Evolutionary conservation across 2,888 invertebrate species (phyloP), one percentile per base, ranked within the genome.

Genomic region (Apantesis nais): DNA sequence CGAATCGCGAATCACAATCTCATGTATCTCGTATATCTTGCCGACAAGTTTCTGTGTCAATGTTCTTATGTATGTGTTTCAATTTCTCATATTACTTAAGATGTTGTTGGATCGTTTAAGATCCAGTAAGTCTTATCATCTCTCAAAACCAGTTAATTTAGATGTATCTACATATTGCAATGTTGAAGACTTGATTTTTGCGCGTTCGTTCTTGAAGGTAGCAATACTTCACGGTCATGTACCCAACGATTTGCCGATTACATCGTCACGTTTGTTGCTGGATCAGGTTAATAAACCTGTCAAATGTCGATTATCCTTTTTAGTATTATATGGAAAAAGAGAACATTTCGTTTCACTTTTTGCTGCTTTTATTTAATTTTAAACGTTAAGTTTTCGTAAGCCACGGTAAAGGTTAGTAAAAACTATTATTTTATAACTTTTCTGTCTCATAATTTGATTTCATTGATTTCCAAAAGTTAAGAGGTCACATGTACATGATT

Each of bases 231-330:
- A 90, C 91, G 92, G 92, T 92, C 92, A 90, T 89, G 89, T 89
- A 90, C 90, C 89, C 88, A 85, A 86, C 89, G 86, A 92, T 90
- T 89, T 86, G 84, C 85, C 87, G 88, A 89, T 90, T 89, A 88
- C 88, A 82, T 86, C 86, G 90, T 91, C 91, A 92, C 90, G 92
- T 86, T 86, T 83, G 80, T 87, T 83, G 85, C 83, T 86, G 81
- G 86, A 87, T 85, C 89, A 88, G 91, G 91, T 91, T 90, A 90
- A 91, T 90, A 91, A 91, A 91, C 92, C 87, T 89, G 87, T 86
- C 87, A 88, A 84, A 83, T 86, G 82, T 85, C 86, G 82, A 87
- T 88, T 87, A 86, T 87, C 84, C 85, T 83, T 85, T 83, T 78
- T 82, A 71, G 81, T 82, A 83, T 83, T 84, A 78, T 78, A 79